Base-by-base conservation (phyloP, 2,888 invertebrate species). In the Entomobrya proxima region DNA sequence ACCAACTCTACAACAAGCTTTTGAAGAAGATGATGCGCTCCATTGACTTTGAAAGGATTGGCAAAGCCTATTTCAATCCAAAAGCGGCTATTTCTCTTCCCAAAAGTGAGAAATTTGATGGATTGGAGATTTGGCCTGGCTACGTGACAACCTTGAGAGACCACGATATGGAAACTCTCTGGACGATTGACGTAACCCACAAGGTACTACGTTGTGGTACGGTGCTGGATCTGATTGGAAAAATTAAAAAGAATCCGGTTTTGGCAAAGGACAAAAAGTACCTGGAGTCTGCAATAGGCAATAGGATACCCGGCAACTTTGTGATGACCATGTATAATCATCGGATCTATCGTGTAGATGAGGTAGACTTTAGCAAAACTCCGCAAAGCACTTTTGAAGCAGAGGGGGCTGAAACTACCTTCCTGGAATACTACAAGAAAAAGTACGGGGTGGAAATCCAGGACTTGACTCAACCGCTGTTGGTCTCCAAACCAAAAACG, bases 291-390 rank as follows among this genome's bases (percentile, higher is more conserved):
- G 86, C 81, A 0, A 52, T 82, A 4, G 61, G 18, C 11, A 30
- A 11, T n/a, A 78, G 78, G 30, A 44, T 87, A 35, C 40, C 18
- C 35, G 80, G 72, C 27, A 80, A 85, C 93, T 91, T 87, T 27
- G 88, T 88, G 30, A 80, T 88, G 86, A 88, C 88, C 15, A 37
- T 21, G 0, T 88, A 87, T 81, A 93, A 93, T 90, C 92, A 93
- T 89, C 92, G 92, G 88, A 92, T 93, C 2, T 93, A 93, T 90
- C 90, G 92, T 40, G 91, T 93, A n/a, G 93, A 93, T 89, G 92
- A 92, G 79, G 92, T 93, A 35, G 91, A 91, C 11, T 93, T 92
- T 92, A 90, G 91, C 50, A 91, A 91, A 88, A 91, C 89, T 24
- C 93, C 93, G 0, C 75, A 44, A 24, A 90, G 91, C 44, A 91